Base-by-base conservation (phyloP, 2,113 vertebrate species). In the Trochalopteron elliotii region DNA sequence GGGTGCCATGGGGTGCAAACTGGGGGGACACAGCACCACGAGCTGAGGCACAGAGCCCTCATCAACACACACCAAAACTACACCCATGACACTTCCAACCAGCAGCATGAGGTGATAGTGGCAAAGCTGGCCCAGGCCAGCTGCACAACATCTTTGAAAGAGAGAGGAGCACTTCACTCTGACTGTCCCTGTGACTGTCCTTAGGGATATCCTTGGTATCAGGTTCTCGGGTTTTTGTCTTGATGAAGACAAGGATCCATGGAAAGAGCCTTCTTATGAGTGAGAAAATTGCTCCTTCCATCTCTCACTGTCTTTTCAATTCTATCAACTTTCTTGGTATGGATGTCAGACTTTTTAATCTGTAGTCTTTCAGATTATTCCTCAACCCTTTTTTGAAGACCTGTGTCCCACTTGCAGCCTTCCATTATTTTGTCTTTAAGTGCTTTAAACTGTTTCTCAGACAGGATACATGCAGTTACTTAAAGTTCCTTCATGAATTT, bases 11-110 rank as follows among this genome's bases (percentile, higher is more conserved):
- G 63, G 16, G 5, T 57, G 27, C 44, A n/a, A 27, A 60, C 42
- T 1, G 1, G 5, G 14, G 33, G 37, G 5, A 22, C 27, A 10
- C 22, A 42, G 27, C 1, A 3, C 15, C 9, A 5, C 0, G 12
- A 76, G n/a, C 27, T 49, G 57, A 33, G 42, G 47, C 31, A 10
- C 72, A 53, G 72, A 77, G 59, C 12, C 31, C 53, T 67, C 78
- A 50, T 12, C 59, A 55, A 35, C 18, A n/a, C 7, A 12, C 9
- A 16, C 7, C n/a, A 20, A 27, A 72, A 21, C 59, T 16, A 17
- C 21, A 63, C 10, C 47, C 47, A 40, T 9, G 47, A 33, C 19
- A 27, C 42, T 76, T 81, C 59, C 49, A 53, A 63, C 42, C 57
- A 76, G 63, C 52, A 67, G n/a, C 5, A 1, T 14, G 18, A 53